Conservation (phyloP, 2,888 invertebrate genomes). For the Dynastes maya region DNA sequence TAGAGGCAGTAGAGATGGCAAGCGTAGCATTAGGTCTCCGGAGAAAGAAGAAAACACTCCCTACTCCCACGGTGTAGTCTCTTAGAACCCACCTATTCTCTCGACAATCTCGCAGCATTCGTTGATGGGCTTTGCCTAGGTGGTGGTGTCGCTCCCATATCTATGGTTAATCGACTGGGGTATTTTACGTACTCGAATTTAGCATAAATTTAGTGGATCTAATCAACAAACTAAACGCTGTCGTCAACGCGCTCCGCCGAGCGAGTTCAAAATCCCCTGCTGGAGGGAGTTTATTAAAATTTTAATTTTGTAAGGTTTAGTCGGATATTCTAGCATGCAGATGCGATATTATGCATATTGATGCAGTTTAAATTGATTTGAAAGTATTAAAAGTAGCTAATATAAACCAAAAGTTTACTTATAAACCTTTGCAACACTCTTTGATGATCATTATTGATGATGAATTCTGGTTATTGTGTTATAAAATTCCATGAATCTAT, state of each 20-base stretch:
- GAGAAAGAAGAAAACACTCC: background rate
- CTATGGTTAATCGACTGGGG: conserved; percentile 38
- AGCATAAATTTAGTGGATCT: conserved; percentile 36
- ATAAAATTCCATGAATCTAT: too few species aligned
- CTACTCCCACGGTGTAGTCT: conserved; percentile 9
- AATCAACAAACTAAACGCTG: conserved; percentile 34
- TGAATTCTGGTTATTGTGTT: too few species aligned
- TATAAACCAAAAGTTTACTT: too few species aligned
- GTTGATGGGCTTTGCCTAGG: background rate
- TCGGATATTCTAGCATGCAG: background rate
- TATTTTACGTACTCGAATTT: conserved; percentile 35
- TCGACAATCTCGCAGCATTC: background rate
- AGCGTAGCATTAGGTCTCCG: background rate
- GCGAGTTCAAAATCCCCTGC: conserved; percentile 3
- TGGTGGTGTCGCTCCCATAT: background rate
- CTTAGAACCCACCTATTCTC: conserved; percentile 8
- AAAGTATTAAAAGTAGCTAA: background rate
- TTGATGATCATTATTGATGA: too few species aligned
- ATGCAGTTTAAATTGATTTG: background rate
- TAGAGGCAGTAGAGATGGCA: background rate
- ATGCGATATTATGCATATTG: background rate
- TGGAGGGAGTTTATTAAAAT: conserved; percentile 18
- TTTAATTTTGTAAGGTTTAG: conserved; percentile 27
- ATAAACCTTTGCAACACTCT: too few species aligned
- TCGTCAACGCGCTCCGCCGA: background rate